Evolutionary conservation across 2,888 invertebrate genomes (phyloP).

Genomic region (Leptogaster cylindrica): DNA sequence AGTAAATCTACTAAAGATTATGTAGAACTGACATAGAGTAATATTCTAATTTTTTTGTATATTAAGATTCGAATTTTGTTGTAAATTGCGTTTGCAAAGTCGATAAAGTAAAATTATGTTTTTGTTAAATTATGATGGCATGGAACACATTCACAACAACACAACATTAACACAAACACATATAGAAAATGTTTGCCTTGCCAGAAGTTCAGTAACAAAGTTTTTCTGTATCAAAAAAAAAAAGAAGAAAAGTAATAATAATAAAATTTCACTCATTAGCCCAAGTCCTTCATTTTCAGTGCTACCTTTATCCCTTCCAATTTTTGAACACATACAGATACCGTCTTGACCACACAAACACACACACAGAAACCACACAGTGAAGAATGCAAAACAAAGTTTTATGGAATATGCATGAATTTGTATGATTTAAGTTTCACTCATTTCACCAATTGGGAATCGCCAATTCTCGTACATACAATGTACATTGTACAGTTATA

Average conservation of each 20-base stretch:
- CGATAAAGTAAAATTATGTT: slow-evolving; percentile 15
- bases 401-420: too few relatives aligned
- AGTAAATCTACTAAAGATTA: slow-evolving; percentile 19
- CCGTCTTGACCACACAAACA: not conserved
- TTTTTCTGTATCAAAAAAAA: slow-evolving; percentile 8
- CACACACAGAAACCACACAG: not conserved
- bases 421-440: too few relatives aligned
- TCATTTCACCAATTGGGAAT: too few relatives aligned
- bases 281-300: slow-evolving; percentile 27
- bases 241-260: too few relatives aligned
- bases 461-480: too few relatives aligned
- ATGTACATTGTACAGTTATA: too few relatives aligned
- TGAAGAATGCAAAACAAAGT: too few relatives aligned
- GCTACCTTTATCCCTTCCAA: not conserved
- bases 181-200: not conserved
- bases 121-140: slow-evolving; percentile 29
- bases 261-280: slow-evolving; percentile 24
- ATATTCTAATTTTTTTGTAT: not conserved
- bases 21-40: slow-evolving; percentile 12
- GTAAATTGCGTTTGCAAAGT: slow-evolving; percentile 34
- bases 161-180: slow-evolving; percentile 6
- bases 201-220: slow-evolving; percentile 5
- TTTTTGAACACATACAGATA: not conserved
- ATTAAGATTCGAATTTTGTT: not conserved
- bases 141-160: slow-evolving; percentile 18